Evolutionary conservation across 1,140 invertebrate species (phyloP).

Genomic region (Sitophilus oryzae): DNA sequence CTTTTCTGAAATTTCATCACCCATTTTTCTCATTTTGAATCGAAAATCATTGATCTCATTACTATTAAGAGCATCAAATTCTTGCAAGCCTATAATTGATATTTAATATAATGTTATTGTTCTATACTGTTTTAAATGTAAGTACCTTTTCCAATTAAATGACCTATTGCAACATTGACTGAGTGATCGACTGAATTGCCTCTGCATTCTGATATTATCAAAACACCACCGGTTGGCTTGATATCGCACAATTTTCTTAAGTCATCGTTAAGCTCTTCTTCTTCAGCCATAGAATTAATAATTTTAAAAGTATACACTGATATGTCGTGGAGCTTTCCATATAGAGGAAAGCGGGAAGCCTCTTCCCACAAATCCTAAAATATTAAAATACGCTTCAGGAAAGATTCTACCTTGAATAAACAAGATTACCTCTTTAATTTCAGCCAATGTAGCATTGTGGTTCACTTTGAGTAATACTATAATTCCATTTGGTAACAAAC

Average conservation of each 20-base stretch:
- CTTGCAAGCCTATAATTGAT: constrained; percentile 59
- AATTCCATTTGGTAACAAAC: constrained; percentile 80
- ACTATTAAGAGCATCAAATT: constrained; percentile 75
- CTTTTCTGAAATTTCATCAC: constrained; percentile 64
- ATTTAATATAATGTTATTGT: too few relatives aligned
- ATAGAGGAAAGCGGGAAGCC: constrained; percentile 71
- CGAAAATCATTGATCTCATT: constrained; percentile 87
- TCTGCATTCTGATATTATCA: constrained; percentile 75
- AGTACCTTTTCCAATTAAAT: constrained; percentile 74
- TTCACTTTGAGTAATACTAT: constrained; percentile 64
- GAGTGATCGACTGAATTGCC: constrained; percentile 75
- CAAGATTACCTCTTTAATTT: constrained; percentile 81
- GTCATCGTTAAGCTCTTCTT: constrained; percentile 82
- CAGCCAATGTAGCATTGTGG: constrained; percentile 66
- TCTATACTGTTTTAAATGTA: too few relatives aligned
- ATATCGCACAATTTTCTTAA: constrained; percentile 78
- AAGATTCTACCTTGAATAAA: background rate
- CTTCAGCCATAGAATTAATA: constrained; percentile 72
- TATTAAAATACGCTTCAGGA: background rate
- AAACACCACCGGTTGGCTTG: constrained; percentile 73
- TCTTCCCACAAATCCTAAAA: constrained; percentile 74
- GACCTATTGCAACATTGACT: constrained; percentile 75
- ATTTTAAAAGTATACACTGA: constrained; percentile 78
- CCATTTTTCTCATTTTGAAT: constrained; percentile 70
- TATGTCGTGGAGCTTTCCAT: constrained; percentile 71